phyloP scores from a whole-genome alignment of 2,113 vertebrate species.

The Shinisaurus crocodilurus region DNA sequence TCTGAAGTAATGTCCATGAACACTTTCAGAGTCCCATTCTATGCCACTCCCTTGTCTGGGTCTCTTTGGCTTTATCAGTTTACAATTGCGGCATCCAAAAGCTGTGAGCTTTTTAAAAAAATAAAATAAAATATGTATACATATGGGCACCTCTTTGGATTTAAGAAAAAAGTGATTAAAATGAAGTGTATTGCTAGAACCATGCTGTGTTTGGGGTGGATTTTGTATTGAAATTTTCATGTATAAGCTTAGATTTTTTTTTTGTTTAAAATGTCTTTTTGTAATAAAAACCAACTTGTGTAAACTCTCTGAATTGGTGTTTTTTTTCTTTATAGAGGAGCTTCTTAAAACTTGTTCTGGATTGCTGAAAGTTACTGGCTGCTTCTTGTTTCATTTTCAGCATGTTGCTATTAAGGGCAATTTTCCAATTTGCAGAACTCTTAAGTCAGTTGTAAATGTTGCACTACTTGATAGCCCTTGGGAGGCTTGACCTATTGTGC shows the following conservation, averaged over 20 bases:
- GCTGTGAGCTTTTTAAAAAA: accelerated
- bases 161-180: conserved; percentile 51
- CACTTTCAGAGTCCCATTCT: not conserved
- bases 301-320: too few species aligned
- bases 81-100: not conserved
- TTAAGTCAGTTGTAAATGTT: too few species aligned
- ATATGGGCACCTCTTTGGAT: conserved; percentile 59
- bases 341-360: not conserved
- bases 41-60: accelerated
- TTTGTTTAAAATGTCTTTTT: conserved; percentile 84
- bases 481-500: not conserved
- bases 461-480: not conserved
- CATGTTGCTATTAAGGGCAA: not conserved
- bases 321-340: not conserved
- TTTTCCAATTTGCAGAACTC: too few species aligned
- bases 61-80: not conserved
- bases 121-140: too few species aligned
- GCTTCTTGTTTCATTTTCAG: not conserved
- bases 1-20: not conserved
- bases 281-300: conserved; percentile 79
- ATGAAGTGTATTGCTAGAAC: conserved; percentile 49
- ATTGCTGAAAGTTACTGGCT: too few species aligned
- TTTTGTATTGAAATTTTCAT: conserved; percentile 81
- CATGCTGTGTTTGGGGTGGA: conserved; percentile 68
- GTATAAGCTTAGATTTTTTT: conserved; percentile 76